Conservation (phyloP, 2,113 vertebrate genomes). For the Gracilinanus agilis region DNA sequence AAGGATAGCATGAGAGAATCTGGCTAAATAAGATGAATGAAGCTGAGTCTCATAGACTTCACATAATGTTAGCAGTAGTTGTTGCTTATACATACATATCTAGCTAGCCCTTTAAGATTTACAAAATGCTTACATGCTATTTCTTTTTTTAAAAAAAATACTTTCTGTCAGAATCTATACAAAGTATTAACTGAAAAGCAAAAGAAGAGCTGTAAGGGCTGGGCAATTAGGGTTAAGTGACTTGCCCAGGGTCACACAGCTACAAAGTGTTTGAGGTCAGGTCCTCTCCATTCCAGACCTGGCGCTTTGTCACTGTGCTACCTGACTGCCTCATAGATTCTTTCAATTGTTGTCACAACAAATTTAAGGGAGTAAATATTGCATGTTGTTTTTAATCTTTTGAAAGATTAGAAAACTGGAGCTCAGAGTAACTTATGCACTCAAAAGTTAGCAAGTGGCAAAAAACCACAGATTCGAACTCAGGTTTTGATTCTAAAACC, state of each 20-base stretch:
- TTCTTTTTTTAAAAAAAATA: not conserved
- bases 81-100: not conserved
- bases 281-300: too few species aligned
- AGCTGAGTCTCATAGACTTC: not conserved
- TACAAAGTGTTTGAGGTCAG: too few species aligned
- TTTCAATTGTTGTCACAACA: not conserved
- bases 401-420: not conserved
- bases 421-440: not conserved
- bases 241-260: too few species aligned
- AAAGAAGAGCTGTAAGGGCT: too few species aligned
- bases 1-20: not conserved
- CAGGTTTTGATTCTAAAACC: not conserved
- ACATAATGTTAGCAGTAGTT: not conserved
- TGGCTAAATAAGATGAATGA: not conserved
- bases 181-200: too few species aligned
- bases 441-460: not conserved
- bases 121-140: not conserved
- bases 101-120: not conserved
- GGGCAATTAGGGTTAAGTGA: too few species aligned
- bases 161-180: too few species aligned
- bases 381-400: not conserved
- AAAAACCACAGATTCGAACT: not conserved
- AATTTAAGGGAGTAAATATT: not conserved
- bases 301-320: too few species aligned
- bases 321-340: too few species aligned